Percentiles rank a stretch among this genome's conserved stretches.
Conservation (phyloP, 1,140 invertebrate species). For the Calosoma granatense region DNA sequence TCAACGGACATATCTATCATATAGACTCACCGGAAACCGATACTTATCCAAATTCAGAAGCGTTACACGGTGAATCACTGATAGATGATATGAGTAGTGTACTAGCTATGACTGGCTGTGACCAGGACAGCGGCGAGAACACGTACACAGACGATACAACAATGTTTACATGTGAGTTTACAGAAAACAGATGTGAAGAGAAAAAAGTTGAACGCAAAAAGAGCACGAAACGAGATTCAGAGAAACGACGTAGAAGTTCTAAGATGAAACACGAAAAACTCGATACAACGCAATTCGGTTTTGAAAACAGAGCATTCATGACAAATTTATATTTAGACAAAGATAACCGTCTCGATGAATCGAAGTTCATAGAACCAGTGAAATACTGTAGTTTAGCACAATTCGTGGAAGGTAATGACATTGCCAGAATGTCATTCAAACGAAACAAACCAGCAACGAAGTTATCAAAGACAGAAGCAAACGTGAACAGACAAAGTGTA, state of each 20-base stretch:
- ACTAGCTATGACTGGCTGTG: constrained; percentile 50
- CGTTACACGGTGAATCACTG: constrained; percentile 60
- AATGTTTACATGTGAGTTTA: constrained; percentile 47
- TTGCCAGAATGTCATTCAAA: constrained; percentile 63
- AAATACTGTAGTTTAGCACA: constrained; percentile 63
- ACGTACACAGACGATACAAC: constrained; percentile 56
- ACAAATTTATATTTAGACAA: neutral
- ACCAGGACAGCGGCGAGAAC: constrained; percentile 47
- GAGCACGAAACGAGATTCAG: constrained; percentile 32
- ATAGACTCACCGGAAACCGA: constrained; percentile 77
- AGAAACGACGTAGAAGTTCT: constrained; percentile 34
- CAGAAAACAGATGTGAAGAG: constrained; percentile 36
- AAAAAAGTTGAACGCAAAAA: constrained; percentile 35
- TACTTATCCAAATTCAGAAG: constrained; percentile 51
- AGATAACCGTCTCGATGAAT: constrained; percentile 32
- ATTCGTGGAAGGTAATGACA: constrained; percentile 70
- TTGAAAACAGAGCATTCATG: constrained; percentile 53
- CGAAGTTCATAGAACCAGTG: constrained; percentile 41
- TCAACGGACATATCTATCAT: constrained; percentile 53
- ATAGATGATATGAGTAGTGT: constrained; percentile 67
- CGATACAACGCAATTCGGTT: constrained; percentile 47
- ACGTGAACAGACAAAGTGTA: constrained; percentile 27
- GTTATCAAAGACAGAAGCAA: constrained; percentile 29
- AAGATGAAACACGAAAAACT: constrained; percentile 39
- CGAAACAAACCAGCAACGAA: constrained; percentile 20